phyloP scores from a whole-genome alignment of 2,888 invertebrate species.

The Achlya flavicornis region DNA sequence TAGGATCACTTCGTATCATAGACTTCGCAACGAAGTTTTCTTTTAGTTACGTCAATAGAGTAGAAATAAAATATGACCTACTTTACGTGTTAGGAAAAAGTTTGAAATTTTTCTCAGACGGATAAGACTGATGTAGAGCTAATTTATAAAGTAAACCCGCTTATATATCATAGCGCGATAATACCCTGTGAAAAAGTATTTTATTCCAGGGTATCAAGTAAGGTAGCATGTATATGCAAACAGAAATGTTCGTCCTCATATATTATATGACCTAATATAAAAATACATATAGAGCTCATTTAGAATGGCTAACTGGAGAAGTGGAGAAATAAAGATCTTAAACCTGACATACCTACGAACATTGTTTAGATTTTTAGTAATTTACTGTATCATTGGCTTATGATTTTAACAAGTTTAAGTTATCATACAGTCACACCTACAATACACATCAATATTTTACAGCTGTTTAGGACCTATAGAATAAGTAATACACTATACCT shows the following conservation, averaged over 20 bases:
- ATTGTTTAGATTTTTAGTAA: no score
- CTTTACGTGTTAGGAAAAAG: background rate
- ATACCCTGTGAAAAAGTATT: background rate
- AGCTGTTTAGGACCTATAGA: no score
- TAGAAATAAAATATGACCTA: constrained; percentile 8
- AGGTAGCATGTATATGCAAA: background rate
- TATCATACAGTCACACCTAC: no score
- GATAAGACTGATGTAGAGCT: background rate
- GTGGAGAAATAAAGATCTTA: background rate
- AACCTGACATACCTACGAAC: no score
- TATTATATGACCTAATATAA: background rate
- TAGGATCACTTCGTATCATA: background rate
- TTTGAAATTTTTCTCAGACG: background rate
- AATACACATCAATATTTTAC: no score
- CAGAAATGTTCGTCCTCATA: background rate
- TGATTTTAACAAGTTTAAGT: no score
- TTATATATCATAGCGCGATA: background rate
- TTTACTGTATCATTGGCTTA: no score
- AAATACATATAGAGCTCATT: background rate
- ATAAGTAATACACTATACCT: no score
- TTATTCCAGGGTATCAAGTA: background rate
- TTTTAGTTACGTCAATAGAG: background rate
- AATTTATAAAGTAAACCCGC: background rate
- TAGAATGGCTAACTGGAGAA: background rate
- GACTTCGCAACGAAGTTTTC: background rate